A percentile compares a stretch with the other conserved stretches of the same genome.
phyloP scores from a whole-genome alignment of 2,888 invertebrate species.

The Spilosoma lubricipeda region DNA sequence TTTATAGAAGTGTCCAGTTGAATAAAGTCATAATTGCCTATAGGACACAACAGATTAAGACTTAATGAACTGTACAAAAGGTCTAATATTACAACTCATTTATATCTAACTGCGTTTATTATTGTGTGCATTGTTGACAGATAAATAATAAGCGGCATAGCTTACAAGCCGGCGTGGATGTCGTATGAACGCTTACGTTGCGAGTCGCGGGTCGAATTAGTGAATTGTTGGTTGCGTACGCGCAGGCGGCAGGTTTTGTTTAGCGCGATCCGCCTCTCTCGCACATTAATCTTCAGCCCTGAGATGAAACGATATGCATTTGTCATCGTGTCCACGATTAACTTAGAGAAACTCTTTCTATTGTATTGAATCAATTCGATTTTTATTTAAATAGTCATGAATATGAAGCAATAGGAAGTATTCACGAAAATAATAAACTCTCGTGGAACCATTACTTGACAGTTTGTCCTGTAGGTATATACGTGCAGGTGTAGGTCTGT shows the following conservation, averaged over 20 bases:
- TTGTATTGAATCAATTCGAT: slow-evolving; percentile 83
- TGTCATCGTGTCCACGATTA: slow-evolving; percentile 83
- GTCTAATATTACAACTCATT: slow-evolving; percentile 41
- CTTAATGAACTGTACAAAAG: slow-evolving; percentile 55
- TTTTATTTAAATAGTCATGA: slow-evolving; percentile 68
- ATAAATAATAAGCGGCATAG: slow-evolving; percentile 84
- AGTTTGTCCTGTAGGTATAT: slow-evolving; percentile 21
- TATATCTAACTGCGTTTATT: slow-evolving; percentile 55
- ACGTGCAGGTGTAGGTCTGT: slow-evolving; percentile 33
- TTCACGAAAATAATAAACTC: slow-evolving; percentile 53
- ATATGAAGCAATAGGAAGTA: slow-evolving; percentile 59
- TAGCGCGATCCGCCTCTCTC: slow-evolving; percentile 74
- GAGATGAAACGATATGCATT: slow-evolving; percentile 85
- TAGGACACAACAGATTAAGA: slow-evolving; percentile 44
- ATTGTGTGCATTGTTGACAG: slow-evolving; percentile 68
- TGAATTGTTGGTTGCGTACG: slow-evolving; percentile 72
- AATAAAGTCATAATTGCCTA: slow-evolving; percentile 57
- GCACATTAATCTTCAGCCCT: slow-evolving; percentile 79
- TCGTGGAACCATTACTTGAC: slow-evolving; percentile 15
- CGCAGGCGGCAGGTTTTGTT: slow-evolving; percentile 82
- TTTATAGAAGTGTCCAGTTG: slow-evolving; percentile 56
- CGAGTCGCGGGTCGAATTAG: slow-evolving; percentile 75
- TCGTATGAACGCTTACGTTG: slow-evolving; percentile 74
- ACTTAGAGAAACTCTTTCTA: slow-evolving; percentile 77
- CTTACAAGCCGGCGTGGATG: slow-evolving; percentile 74